phyloP scores from a whole-genome alignment of 2,888 invertebrate genomes.

The Hyppa rectilinea region DNA sequence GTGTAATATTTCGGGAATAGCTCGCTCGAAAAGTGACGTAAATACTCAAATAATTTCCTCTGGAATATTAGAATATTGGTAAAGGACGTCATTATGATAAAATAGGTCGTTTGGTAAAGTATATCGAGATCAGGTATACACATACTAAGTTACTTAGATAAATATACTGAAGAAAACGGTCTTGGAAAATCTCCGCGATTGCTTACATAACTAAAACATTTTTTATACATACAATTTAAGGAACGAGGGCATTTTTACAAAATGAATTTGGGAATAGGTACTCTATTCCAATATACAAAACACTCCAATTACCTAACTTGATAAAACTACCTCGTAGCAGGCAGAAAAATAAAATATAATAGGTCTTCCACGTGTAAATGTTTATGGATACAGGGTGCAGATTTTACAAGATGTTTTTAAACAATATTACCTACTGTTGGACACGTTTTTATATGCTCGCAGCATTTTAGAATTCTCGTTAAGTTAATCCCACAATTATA shows the following conservation, averaged over 20 bases:
- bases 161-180: conserved; percentile 51
- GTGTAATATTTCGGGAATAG: conserved; percentile 5
- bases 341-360: background rate
- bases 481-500: background rate
- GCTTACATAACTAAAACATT: conserved; percentile 59
- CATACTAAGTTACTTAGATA: conserved; percentile 53
- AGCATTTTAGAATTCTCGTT: background rate
- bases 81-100: conserved; percentile 39
- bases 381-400: background rate
- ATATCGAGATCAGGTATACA: conserved; percentile 49
- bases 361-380: background rate
- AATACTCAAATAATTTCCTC: conserved; percentile 16
- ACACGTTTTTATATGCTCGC: too few relatives aligned
- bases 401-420: background rate
- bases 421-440: background rate
- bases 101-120: conserved; percentile 39
- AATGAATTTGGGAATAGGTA: conserved; percentile 31
- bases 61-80: conserved; percentile 36
- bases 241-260: conserved; percentile 44
- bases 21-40: conserved; percentile 3
- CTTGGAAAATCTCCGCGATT: conserved; percentile 45
- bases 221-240: conserved; percentile 46
- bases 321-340: background rate
- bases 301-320: background rate
- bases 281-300: conserved; percentile 19